Evolutionary conservation across 2,113 vertebrate species (phyloP).

Genomic region (Actenoides hombroni): DNA sequence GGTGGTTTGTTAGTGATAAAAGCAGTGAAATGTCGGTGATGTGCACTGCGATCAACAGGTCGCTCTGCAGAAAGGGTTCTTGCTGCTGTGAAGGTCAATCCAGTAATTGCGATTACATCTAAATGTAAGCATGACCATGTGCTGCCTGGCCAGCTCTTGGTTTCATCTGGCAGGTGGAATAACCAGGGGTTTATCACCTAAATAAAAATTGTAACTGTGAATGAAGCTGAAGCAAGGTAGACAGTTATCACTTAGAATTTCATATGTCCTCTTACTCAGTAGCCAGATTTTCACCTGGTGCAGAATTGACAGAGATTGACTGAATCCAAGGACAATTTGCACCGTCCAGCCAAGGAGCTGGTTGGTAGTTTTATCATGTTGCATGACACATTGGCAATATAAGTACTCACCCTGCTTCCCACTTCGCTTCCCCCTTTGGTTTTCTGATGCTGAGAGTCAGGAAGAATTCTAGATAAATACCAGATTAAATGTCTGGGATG

Average conservation of each 20-base stretch:
- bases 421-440: neutral
- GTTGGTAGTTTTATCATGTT: neutral
- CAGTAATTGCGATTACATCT: fast-evolving
- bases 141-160: neutral
- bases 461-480: neutral
- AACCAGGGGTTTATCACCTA: neutral
- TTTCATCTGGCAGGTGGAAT: neutral
- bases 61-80: neutral
- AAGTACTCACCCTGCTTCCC: neutral
- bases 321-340: neutral
- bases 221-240: neutral
- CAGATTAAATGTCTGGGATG: too few relatives aligned
- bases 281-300: neutral
- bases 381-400: neutral
- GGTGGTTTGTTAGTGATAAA: neutral
- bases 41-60: neutral
- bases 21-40: fast-evolving
- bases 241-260: neutral
- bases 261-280: neutral
- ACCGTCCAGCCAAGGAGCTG: neutral
- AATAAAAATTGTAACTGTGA: neutral
- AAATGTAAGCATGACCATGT: fast-evolving
- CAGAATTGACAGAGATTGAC: neutral
- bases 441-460: neutral
- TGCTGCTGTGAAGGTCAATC: neutral